Evolutionary conservation across 2,113 vertebrate species (phyloP).

Genomic region (Uria aalge): DNA sequence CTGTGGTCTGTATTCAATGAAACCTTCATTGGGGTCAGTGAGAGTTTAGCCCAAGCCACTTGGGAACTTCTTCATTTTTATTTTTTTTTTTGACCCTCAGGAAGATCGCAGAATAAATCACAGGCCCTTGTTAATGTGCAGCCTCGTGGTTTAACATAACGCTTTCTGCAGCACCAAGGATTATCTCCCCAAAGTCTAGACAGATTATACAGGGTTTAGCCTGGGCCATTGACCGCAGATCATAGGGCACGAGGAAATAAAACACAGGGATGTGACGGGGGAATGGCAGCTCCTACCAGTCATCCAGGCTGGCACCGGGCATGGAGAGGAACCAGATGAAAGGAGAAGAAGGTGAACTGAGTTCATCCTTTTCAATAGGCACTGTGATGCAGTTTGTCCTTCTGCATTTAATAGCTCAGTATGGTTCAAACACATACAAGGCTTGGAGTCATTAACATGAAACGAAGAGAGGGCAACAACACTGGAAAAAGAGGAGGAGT

Average conservation of each 20-base stretch:
- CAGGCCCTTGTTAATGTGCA: neutral
- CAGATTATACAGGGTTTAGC: slow-evolving; percentile 22
- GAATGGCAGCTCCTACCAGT: neutral
- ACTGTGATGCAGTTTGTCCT: neutral
- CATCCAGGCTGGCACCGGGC: neutral
- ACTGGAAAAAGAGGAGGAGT: slow-evolving; percentile 57
- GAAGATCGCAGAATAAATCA: neutral
- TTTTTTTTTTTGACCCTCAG: neutral
- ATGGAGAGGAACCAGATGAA: neutral
- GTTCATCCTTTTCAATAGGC: neutral
- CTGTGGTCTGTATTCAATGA: neutral
- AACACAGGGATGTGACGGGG: neutral
- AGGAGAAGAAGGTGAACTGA: neutral
- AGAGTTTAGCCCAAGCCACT: neutral
- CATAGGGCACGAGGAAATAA: neutral
- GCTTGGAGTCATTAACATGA: neutral
- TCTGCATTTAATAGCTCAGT: neutral
- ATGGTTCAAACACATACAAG: neutral
- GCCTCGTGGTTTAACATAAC: neutral
- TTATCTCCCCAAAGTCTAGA: neutral
- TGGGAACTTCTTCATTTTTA: neutral
- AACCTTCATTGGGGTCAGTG: neutral
- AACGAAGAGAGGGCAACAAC: neutral
- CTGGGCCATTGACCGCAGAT: neutral
- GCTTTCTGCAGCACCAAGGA: neutral